phyloP scores from a whole-genome alignment of 37 sponge, comb jelly and placozoan species.

The Haliclona indistincta region DNA sequence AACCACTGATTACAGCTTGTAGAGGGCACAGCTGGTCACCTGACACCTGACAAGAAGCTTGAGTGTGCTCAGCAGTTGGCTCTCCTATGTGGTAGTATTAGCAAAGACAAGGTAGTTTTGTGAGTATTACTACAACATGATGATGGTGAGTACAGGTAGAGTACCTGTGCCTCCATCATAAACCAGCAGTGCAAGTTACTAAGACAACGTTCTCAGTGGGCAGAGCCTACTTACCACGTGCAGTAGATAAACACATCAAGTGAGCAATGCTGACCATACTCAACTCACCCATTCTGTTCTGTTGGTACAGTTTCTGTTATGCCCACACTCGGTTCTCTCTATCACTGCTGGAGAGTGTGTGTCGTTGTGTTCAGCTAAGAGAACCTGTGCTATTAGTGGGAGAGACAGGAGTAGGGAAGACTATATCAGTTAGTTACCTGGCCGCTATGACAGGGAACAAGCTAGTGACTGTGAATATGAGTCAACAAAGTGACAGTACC shows the following conservation, averaged over 20 bases:
- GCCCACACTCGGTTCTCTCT: slow-evolving; percentile 84
- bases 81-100: slow-evolving; percentile 46
- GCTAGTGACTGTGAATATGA: slow-evolving; percentile 92
- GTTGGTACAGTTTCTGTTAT: slow-evolving; percentile 29
- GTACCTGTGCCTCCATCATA: slow-evolving; percentile 44
- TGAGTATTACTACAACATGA: no score
- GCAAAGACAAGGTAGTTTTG: slow-evolving; percentile 27
- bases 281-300: slow-evolving; percentile 1
- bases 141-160: slow-evolving; percentile 44
- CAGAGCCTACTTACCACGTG: slow-evolving; percentile 37
- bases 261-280: no score
- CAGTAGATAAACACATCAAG: slow-evolving; percentile 8
- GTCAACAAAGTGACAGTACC: slow-evolving; percentile 91
- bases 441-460: slow-evolving; percentile 77
- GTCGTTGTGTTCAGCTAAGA: slow-evolving; percentile 74
- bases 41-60: slow-evolving; percentile 2
- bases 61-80: slow-evolving; percentile 17
- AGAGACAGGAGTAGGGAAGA: slow-evolving; percentile 98
- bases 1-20: slow-evolving; percentile 19
- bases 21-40: slow-evolving; percentile 41
- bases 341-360: slow-evolving; percentile 80
- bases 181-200: slow-evolving; percentile 42
- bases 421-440: slow-evolving; percentile 87
- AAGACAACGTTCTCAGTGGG: slow-evolving; percentile 49
- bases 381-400: slow-evolving; percentile 96